Evolutionary conservation across 2,797 vertebrate genomes (phyloP), one percentile per base, ranked within the genome.

Genomic region (Champsocephalus gunnari): DNA sequence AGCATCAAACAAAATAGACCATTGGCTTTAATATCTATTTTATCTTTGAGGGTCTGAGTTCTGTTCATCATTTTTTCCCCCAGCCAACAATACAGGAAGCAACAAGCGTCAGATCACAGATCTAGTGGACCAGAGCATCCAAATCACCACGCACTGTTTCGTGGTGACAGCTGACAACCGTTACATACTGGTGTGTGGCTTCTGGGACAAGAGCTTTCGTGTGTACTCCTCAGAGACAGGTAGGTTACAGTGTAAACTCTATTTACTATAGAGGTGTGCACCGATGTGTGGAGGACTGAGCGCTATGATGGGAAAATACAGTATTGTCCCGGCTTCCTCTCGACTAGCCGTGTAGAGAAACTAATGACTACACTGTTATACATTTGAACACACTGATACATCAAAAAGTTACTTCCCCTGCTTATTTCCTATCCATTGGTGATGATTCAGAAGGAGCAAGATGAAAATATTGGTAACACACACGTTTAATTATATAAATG

Each of bases 161-260:
- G 97, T 99, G 94, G 98, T 99, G 93, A 99, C 98, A 49, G 98
- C 98, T 77, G 98, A 99, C 95, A 99, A 99, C 93, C 97, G 97
- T 82, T 99, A 99, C 91, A 97, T 99, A 85, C 97, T 99, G 71
- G 98, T 97, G 88, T 99, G 98, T 89, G 98, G 98, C 56, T 99
- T 99, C 95, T 99, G 98, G 98, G 98, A 99, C 95, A 99, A 99
- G 94, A 99, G 98, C 88, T 99, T 99, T 92, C 94, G 97, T 71
- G 97, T 99, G 85, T 99, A 99, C 93, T 99, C 97, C 63, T 97
- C 98, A 2, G 98, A 99, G 93, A 99, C 98, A 94, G 98, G 98
- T 99, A 93, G 77, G 85, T 84, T 88, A 86, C 84, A 86, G 87
- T 84, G 86, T 91, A 89, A 90, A 92, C 81, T 88, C 87, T 77